phyloP scores from a whole-genome alignment of 1,140 invertebrate species.

The Oreohelix idahoensis region DNA sequence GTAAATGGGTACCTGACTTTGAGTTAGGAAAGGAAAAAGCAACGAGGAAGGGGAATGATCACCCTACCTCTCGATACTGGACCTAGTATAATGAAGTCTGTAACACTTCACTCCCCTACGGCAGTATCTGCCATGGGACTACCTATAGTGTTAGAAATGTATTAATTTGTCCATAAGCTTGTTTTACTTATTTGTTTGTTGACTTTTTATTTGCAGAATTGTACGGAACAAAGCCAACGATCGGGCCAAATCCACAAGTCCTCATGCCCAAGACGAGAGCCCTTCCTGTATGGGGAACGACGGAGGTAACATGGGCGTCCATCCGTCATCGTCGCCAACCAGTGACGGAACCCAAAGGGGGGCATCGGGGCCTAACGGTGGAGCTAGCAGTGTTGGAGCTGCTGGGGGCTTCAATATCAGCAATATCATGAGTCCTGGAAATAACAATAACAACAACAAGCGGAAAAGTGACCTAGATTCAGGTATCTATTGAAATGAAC shows the following conservation, averaged over 20 bases:
- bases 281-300: conserved; percentile 9
- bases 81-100: no score
- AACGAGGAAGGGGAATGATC: no score
- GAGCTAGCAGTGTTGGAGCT: neutral
- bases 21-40: no score
- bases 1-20: no score
- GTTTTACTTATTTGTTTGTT: no score
- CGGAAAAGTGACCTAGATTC: conserved; percentile 1
- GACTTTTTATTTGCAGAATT: conserved; percentile 13
- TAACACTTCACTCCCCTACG: no score
- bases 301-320: neutral
- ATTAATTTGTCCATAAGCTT: no score
- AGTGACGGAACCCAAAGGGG: conserved; percentile 3
- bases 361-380: neutral
- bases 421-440: conserved; percentile 36
- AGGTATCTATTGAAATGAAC: conserved; percentile 1
- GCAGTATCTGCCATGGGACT: no score
- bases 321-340: conserved; percentile 1
- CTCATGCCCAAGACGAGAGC: conserved; percentile 7
- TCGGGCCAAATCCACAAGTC: conserved; percentile 31
- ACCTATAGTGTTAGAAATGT: no score
- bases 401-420: conserved; percentile 31
- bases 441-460: conserved; percentile 31
- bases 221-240: conserved; percentile 40
- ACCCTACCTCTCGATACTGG: no score